Conservation (phyloP, 2,888 invertebrate genomes). For the Leptarthrus brevirostris region DNA sequence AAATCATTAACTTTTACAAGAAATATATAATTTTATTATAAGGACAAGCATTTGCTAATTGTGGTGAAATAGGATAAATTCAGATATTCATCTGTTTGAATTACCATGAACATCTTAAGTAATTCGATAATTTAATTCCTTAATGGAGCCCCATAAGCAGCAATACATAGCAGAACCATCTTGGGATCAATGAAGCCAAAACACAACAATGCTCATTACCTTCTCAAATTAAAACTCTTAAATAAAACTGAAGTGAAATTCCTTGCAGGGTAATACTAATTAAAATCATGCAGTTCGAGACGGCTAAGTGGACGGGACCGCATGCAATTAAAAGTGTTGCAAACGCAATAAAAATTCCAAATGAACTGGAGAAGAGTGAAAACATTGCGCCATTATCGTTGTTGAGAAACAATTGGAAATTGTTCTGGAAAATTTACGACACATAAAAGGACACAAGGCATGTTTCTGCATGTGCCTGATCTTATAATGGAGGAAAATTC, state of each 20-base stretch:
- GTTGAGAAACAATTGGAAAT: background rate
- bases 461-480: too few species aligned
- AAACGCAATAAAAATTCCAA: slow-evolving; percentile 1
- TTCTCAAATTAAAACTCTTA: background rate
- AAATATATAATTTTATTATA: too few species aligned
- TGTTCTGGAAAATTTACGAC: background rate
- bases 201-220: background rate
- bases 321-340: slow-evolving; percentile 3
- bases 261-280: background rate
- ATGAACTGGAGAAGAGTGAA: background rate
- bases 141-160: slow-evolving; percentile 1
- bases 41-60: too few species aligned
- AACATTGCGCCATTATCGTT: background rate
- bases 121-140: background rate
- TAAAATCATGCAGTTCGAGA: background rate
- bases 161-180: background rate
- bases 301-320: slow-evolving; percentile 1
- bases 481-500: too few species aligned
- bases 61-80: too few species aligned
- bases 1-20: too few species aligned
- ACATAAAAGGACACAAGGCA: too few species aligned
- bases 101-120: background rate
- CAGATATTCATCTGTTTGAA: too few species aligned
- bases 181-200: too few species aligned
- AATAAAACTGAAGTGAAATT: background rate